phyloP scores from a whole-genome alignment of 2,113 vertebrate genomes.

The Hassar affinis region DNA sequence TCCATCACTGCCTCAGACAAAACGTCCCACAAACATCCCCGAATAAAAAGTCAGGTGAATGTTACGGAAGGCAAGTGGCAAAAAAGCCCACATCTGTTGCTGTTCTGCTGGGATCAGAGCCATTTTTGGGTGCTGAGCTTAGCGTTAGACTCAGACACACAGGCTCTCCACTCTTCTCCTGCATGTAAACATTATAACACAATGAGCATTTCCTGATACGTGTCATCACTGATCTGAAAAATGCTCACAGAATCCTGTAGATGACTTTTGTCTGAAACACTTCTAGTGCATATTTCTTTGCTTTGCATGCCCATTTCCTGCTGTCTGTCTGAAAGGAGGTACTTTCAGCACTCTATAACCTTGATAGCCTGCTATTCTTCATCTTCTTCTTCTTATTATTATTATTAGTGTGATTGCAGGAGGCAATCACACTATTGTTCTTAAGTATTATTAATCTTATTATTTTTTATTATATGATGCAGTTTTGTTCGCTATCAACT shows the following conservation, averaged over 20 bases:
- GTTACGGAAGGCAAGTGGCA: neutral
- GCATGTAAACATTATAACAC: neutral
- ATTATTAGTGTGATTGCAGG: too few relatives aligned
- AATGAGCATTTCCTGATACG: neutral
- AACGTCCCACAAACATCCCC: neutral
- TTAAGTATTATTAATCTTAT: neutral
- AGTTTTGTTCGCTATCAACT: too few relatives aligned
- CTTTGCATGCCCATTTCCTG: neutral
- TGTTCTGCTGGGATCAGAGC: neutral
- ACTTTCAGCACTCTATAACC: neutral
- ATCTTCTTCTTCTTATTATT: too few relatives aligned
- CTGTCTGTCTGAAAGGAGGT: neutral
- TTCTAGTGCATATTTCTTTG: neutral
- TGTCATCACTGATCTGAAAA: neutral
- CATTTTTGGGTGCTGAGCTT: neutral
- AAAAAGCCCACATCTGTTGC: neutral
- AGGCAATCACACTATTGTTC: too few relatives aligned
- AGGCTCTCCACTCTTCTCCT: neutral
- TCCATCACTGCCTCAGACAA: neutral
- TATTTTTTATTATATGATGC: too few relatives aligned
- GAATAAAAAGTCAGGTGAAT: neutral
- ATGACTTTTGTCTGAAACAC: neutral
- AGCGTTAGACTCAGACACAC: too few relatives aligned
- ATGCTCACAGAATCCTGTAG: neutral
- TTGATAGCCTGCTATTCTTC: neutral